Percentiles rank a stretch among this genome's conserved stretches.
phyloP scores from a whole-genome alignment of 2,888 invertebrate species.

The Ectemnius lituratus region DNA sequence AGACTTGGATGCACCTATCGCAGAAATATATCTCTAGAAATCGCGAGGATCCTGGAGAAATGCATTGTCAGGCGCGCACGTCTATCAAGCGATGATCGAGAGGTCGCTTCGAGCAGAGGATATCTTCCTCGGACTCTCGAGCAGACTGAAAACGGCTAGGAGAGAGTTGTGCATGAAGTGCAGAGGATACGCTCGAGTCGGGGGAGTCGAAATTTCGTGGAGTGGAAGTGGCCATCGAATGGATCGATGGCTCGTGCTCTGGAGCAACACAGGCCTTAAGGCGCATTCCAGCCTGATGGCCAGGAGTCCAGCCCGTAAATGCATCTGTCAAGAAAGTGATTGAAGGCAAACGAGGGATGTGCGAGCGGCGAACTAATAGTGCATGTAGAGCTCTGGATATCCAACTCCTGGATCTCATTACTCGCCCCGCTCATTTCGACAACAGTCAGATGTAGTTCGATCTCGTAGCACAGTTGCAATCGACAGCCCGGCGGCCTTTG shows the following conservation, averaged over 20 bases:
- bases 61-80: conserved; percentile 2
- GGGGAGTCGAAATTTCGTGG: conserved; percentile 28
- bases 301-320: conserved; percentile 69
- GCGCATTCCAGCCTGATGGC: conserved; percentile 73
- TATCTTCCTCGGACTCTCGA: neutral
- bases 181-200: conserved; percentile 28
- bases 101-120: conserved; percentile 22
- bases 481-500: neutral
- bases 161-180: neutral
- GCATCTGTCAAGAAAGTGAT: conserved; percentile 76
- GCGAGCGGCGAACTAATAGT: conserved; percentile 31
- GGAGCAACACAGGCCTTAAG: conserved; percentile 62
- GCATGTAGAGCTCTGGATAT: conserved; percentile 18
- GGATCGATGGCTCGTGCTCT: conserved; percentile 50
- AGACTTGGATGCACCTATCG: too few relatives aligned
- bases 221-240: conserved; percentile 29
- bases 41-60: neutral
- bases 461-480: conserved; percentile 73
- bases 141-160: neutral
- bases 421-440: conserved; percentile 68
- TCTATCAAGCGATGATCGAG: conserved; percentile 18
- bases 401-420: conserved; percentile 67
- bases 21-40: neutral
- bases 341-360: conserved; percentile 72
- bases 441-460: conserved; percentile 70